phyloP scores from a whole-genome alignment of 2,888 invertebrate genomes.

The Polymixis flavicincta region DNA sequence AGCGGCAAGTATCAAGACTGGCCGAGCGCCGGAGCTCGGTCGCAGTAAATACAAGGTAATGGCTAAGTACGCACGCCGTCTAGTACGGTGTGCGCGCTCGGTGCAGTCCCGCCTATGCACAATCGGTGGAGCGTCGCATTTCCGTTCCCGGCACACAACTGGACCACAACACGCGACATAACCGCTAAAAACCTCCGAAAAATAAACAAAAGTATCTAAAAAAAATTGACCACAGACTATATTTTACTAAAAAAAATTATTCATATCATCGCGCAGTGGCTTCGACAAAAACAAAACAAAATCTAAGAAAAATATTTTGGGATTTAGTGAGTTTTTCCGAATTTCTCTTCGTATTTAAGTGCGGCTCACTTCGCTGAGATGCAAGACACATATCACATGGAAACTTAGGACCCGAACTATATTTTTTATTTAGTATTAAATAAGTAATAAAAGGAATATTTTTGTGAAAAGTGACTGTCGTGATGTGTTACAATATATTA shows the following conservation, averaged over 20 bases:
- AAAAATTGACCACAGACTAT: conserved; percentile 85
- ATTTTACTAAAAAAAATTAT: conserved; percentile 84
- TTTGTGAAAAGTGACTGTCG: conserved; percentile 83
- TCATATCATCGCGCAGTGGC: conserved; percentile 75
- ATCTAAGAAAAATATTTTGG: conserved; percentile 74
- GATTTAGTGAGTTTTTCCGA: conserved; percentile 85
- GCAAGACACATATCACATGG: conserved; percentile 88
- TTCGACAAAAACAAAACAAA: conserved; percentile 64
- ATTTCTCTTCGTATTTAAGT: conserved; percentile 79
- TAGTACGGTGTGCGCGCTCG: conserved; percentile 90
- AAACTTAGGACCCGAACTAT: conserved; percentile 89
- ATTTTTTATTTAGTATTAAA: conserved; percentile 80
- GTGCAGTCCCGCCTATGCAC: conserved; percentile 91
- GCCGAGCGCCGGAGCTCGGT: conserved; percentile 73
- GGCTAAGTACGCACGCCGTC: conserved; percentile 90
- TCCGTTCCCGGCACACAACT: conserved; percentile 83
- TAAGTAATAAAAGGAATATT: conserved; percentile 79
- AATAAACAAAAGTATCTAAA: conserved; percentile 77
- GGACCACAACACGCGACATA: conserved; percentile 86
- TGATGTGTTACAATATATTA: conserved; percentile 85
- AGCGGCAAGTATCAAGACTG: conserved; percentile 81
- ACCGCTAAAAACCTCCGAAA: conserved; percentile 87
- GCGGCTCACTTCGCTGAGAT: conserved; percentile 76
- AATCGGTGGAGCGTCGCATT: conserved; percentile 88
- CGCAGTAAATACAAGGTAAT: conserved; percentile 91